Base-by-base conservation (phyloP, 1,140 invertebrate species). In the Pseudomyrmex gracilis region DNA sequence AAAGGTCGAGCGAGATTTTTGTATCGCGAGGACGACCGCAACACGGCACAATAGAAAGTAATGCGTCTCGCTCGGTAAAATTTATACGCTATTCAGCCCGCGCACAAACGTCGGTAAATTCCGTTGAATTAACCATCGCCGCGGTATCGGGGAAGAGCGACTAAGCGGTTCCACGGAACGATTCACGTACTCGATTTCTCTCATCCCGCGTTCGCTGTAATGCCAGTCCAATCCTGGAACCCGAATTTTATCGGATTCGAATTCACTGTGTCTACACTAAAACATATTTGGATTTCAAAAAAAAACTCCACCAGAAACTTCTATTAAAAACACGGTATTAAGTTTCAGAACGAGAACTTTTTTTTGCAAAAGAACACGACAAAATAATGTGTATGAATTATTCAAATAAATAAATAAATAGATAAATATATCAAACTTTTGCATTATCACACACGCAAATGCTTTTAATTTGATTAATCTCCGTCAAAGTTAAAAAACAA, bases 41-140 rank as follows among this genome's bases (percentile, higher is more conserved):
- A 80, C 66, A 80, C 66, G 43, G 76, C 76, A 80, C 76, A 80
- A 80, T 80, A 80, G 76, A 80, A 80, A 80, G 76, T 80, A 80
- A 80, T 80, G 76, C 76, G 66, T 80, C 66, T 80, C 76, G 64
- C 76, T 70, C 68, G 67, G 76, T 80, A 80, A 80, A 80, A 80
- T 80, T 80, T 80, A 80, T 80, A 80, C 66, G 76, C 76, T 80
- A 80, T 80, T 80, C 76, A 80, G 22, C 51, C 76, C 66, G 76
- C 76, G 66, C 76, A 80, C 76, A 80, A 80, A 80, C 76, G 76
- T 80, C 76, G 76, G 76, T 80, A 80, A 80, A 80, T 80, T 80
- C 66, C 66, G 76, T 80, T 80, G 76, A 80, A 80, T 80, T 80
- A 80, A 80, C 76, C 66, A 80, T 80, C 66, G 76, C 45, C 66